These are phyloP conservation scores for Napeogenes inachia DNA, from an alignment of 2,888 invertebrate genomes.

Conservation along the genomic window DNA sequence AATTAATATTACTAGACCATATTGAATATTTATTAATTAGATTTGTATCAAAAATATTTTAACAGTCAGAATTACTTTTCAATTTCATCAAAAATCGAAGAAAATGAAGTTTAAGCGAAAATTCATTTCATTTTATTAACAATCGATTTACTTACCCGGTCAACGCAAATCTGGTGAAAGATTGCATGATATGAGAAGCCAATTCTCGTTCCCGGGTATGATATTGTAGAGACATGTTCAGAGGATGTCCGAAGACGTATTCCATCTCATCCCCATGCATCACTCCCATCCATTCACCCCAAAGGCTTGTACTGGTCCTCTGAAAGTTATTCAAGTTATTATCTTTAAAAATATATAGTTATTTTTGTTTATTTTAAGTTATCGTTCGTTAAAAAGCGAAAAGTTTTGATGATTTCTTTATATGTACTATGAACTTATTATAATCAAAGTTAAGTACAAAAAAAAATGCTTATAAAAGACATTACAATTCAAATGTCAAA, in stretches of 20 bases:
- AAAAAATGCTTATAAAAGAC: too few species aligned
- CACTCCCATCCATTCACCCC: constrained; percentile 99
- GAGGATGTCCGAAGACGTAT: constrained; percentile 97
- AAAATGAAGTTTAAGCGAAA: too few species aligned
- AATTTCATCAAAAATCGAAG: too few species aligned
- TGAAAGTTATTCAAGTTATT: constrained; percentile 63
- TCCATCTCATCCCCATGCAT: constrained; percentile 99
- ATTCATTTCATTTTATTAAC: too few species aligned
- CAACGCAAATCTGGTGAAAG: constrained; percentile 94
- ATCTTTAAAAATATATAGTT: too few species aligned
- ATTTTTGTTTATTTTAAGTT: too few species aligned
- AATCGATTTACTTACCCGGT: constrained; percentile 85
- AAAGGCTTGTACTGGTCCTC: constrained; percentile 93
- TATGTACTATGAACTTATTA: not conserved
- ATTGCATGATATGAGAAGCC: constrained; percentile 93
- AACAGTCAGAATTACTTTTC: too few species aligned
- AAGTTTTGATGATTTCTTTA: not conserved
- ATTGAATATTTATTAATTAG: too few species aligned
- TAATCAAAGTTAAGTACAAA: not conserved
- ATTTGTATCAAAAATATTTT: too few species aligned
- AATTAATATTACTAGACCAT: too few species aligned
- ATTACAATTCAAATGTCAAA: too few species aligned
- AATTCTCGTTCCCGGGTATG: constrained; percentile 91
- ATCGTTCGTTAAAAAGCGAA: not conserved
- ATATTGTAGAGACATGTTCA: constrained; percentile 92